Conservation (phyloP, 2,113 vertebrate species). For the Melanocharis versteri region DNA sequence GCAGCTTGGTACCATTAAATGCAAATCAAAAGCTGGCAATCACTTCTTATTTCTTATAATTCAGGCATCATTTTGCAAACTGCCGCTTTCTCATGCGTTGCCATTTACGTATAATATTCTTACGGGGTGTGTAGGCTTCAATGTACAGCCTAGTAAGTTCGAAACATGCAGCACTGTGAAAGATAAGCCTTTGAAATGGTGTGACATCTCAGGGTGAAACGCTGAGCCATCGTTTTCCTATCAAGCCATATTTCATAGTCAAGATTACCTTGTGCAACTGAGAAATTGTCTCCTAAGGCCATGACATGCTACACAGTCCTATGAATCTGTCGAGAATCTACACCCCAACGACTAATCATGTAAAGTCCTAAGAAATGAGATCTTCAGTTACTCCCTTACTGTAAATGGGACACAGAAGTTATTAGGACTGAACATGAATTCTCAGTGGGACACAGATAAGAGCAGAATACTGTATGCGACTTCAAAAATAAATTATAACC, state of each 20-base stretch:
- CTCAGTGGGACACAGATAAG: not conserved
- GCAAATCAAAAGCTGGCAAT: not conserved
- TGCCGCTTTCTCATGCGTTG: not conserved
- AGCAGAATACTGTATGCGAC: not conserved
- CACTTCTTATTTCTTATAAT: not conserved
- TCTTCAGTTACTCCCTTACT: not conserved
- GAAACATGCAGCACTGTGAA: not conserved
- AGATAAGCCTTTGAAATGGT: constrained; percentile 7
- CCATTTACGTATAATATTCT: not conserved
- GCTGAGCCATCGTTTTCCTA: not conserved
- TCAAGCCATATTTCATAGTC: not conserved
- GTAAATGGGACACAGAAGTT: not conserved
- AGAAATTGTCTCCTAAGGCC: constrained; percentile 3
- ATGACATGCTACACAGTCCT: not conserved
- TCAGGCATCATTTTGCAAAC: not conserved
- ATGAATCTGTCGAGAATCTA: not conserved
- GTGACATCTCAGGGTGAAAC: not conserved
- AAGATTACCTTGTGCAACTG: not conserved
- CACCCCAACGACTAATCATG: not conserved
- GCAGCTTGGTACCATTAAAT: not conserved
- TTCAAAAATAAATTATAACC: not conserved
- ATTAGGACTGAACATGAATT: not conserved
- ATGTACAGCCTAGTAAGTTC: not conserved
- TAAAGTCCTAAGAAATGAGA: not conserved
- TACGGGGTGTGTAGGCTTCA: not conserved